Base-by-base conservation (phyloP, 2,888 invertebrate genomes). In the Rotaria socialis region DNA sequence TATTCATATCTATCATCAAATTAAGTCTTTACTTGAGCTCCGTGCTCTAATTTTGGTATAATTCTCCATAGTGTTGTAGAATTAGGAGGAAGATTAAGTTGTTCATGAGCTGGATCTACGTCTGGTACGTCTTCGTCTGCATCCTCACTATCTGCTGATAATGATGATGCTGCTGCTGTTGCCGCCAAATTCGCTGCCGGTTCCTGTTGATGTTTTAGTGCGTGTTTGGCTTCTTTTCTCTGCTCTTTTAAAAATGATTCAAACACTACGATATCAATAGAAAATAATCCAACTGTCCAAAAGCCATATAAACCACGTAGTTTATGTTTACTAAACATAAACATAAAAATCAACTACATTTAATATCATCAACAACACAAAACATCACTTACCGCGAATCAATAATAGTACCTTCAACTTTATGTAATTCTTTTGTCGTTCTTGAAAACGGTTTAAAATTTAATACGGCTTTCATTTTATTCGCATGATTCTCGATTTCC, bases 391-490 rank as follows among this genome's bases (percentile, higher is more conserved):
- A 96, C 96, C 93, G 93, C 89, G 94, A 93, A 91, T 96, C 95
- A 85, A 92, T 92, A 86, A 96, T 94, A 90, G 94, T 95, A 0
- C 96, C 96, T 90, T 96, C 96, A 5, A 96, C 95, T 87, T 94
- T 93, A 89, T 96, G 96, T 87, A 96, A 92, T 90, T 96, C 96
- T 89, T 95, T 94, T 89, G 94, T 94, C 90, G 95, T 95, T 93
- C 95, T 95, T 5, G 95, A 95, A 24, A 95, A 95, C 10, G 95
- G 95, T 91, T 96, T 96, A 92, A 97, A 97, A 87, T 94, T 94
- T 60, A 97, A 92, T 89, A 94, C 93, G 75, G 95, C 95, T 89
- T 93, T 94, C 88, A 92, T 91, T 67, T 92, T 92, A 88, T 90
- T 90, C 84, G 89, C 90, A 88, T 92, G 92, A 89, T 91, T 91